A percentile compares a stretch with the other conserved stretches of the same genome.
These are phyloP conservation scores for Zootermopsis nevadensis DNA, from an alignment of 2,888 invertebrate species.

Conservation along the genomic window DNA sequence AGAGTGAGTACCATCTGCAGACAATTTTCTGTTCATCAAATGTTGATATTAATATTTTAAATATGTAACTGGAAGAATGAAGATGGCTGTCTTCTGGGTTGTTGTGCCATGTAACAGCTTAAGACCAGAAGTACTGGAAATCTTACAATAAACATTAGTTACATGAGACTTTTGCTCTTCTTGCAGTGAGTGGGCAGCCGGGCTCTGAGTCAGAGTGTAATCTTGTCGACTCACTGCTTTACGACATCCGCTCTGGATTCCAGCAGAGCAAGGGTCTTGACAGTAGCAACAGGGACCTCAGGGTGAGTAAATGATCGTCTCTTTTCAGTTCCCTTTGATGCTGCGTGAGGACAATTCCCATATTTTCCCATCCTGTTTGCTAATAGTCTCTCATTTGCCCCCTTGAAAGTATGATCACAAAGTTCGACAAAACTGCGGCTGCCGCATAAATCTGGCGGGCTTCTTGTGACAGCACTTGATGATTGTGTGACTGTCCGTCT, in stretches of 20 bases:
- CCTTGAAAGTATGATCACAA: too few species aligned
- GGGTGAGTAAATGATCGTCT: neutral
- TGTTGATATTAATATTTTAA: neutral
- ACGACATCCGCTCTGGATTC: constrained; percentile 77
- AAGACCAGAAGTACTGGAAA: too few species aligned
- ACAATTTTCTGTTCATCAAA: neutral
- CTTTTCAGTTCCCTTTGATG: too few species aligned
- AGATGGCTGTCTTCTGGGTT: too few species aligned
- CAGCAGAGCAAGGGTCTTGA: constrained; percentile 64
- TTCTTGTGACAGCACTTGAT: too few species aligned
- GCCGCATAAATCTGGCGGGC: too few species aligned
- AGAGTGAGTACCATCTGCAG: constrained; percentile 61
- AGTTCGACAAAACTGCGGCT: too few species aligned
- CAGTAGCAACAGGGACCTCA: neutral
- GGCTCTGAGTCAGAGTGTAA: constrained; percentile 80
- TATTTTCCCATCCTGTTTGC: too few species aligned
- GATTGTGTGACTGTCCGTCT: too few species aligned
- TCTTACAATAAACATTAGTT: neutral
- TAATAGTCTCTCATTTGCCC: too few species aligned
- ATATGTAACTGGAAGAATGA: neutral
- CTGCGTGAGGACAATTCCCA: too few species aligned
- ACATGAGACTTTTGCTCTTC: neutral
- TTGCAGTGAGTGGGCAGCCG: constrained; percentile 72
- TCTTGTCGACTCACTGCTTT: constrained; percentile 80
- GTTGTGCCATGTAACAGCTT: neutral